Conservation (phyloP, 2,797 vertebrate species). For the Epinephelus malabaricus region DNA sequence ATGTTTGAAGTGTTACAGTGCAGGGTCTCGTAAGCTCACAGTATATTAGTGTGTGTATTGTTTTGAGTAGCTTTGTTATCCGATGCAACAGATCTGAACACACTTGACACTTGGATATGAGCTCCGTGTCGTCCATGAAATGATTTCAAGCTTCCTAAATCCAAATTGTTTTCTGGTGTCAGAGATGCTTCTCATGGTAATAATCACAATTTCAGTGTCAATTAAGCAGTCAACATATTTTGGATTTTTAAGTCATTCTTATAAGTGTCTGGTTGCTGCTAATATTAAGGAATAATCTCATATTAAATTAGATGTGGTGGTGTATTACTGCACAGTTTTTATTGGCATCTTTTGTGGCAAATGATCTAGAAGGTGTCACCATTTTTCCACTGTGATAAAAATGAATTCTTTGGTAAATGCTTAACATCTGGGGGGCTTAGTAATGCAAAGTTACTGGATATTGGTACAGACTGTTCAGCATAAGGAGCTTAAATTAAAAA, state of each 20-base stretch:
- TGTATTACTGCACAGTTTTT: too few species aligned
- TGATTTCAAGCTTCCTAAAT: too few species aligned
- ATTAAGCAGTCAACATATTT: neutral
- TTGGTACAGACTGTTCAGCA: neutral
- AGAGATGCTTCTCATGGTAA: neutral
- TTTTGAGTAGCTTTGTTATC: neutral
- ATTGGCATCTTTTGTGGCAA: too few species aligned
- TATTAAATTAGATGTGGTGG: too few species aligned
- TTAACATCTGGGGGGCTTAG: neutral
- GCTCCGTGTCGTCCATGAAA: neutral
- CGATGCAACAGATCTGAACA: neutral
- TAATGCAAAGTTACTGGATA: neutral
- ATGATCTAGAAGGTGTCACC: too few species aligned
- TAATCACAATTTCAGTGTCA: neutral
- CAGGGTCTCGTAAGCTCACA: too few species aligned
- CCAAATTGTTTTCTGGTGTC: neutral
- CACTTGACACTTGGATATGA: neutral
- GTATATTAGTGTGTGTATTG: neutral
- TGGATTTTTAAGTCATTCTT: neutral
- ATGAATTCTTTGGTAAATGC: too few species aligned
- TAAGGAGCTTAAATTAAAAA: too few species aligned
- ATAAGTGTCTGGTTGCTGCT: neutral
- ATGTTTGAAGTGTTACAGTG: too few species aligned
- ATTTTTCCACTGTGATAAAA: too few species aligned
- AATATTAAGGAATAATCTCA: neutral